phyloP scores from a whole-genome alignment of 2,113 vertebrate genomes.

The Caretta caretta region DNA sequence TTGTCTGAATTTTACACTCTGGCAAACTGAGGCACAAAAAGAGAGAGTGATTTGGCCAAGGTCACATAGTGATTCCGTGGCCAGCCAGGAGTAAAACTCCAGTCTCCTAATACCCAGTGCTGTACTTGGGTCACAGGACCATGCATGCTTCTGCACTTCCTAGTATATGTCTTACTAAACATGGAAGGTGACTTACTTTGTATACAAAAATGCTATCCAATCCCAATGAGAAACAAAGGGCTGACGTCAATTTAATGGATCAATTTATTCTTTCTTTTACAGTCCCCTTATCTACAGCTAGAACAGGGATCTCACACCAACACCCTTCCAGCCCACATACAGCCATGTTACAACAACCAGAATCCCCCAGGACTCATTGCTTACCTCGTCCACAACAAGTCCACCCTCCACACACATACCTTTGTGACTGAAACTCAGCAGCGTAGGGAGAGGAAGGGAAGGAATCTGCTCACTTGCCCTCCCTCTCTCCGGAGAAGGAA shows the following conservation, averaged over 20 bases:
- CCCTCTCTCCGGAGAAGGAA: neutral
- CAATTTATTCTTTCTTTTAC: neutral
- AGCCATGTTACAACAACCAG: neutral
- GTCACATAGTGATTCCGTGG: neutral
- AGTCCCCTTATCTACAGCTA: neutral
- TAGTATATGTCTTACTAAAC: neutral
- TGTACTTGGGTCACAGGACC: neutral
- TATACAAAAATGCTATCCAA: conserved; percentile 5
- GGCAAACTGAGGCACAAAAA: neutral
- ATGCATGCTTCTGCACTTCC: neutral
- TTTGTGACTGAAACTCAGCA: neutral
- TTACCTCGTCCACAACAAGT: neutral
- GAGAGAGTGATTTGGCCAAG: neutral
- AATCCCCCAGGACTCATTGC: neutral
- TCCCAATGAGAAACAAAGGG: neutral
- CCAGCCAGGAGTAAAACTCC: neutral
- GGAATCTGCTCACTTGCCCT: neutral
- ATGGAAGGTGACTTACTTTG: neutral
- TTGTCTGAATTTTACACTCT: neutral
- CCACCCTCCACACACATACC: neutral
- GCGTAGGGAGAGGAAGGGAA: neutral
- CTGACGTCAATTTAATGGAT: conserved; percentile 15
- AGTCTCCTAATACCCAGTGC: neutral
- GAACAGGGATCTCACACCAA: neutral
- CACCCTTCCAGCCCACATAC: neutral